A percentile compares a stretch with the other conserved stretches of the same genome.
Evolutionary conservation across 1,140 invertebrate genomes (phyloP).

Genomic region (Elysia chlorotica): DNA sequence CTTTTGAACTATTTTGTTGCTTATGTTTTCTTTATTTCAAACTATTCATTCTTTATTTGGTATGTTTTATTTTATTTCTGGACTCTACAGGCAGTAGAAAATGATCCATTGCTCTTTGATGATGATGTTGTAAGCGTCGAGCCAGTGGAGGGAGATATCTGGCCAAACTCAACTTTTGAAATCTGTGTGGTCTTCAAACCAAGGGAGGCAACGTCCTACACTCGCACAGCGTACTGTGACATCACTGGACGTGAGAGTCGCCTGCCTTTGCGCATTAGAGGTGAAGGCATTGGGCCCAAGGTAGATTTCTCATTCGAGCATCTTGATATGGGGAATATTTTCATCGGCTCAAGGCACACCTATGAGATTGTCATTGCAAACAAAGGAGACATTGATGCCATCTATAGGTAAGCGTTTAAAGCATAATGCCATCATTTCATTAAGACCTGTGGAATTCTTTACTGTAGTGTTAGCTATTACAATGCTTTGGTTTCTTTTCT

Average conservation of each 20-base stretch:
- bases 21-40: too few relatives aligned
- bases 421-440: too few relatives aligned
- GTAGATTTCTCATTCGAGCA: constrained; percentile 58
- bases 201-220: constrained; percentile 56
- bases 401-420: constrained; percentile 42
- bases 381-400: constrained; percentile 63
- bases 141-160: constrained; percentile 62
- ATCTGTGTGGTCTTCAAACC: constrained; percentile 61
- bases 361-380: constrained; percentile 63
- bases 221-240: constrained; percentile 59
- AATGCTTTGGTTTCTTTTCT: too few relatives aligned
- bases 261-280: constrained; percentile 57
- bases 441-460: too few relatives aligned
- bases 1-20: too few relatives aligned
- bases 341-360: constrained; percentile 58
- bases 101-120: constrained; percentile 55
- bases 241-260: constrained; percentile 59
- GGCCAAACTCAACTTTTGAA: constrained; percentile 59
- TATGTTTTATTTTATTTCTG: background rate
- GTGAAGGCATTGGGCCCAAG: constrained; percentile 60
- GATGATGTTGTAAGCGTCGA: constrained; percentile 61
- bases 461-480: too few relatives aligned
- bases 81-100: constrained; percentile 48
- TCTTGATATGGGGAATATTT: constrained; percentile 62
- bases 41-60: too few relatives aligned